These are phyloP conservation scores for Trochalopteron elliotii DNA, from an alignment of 2,113 vertebrate genomes.

Conservation along the genomic window DNA sequence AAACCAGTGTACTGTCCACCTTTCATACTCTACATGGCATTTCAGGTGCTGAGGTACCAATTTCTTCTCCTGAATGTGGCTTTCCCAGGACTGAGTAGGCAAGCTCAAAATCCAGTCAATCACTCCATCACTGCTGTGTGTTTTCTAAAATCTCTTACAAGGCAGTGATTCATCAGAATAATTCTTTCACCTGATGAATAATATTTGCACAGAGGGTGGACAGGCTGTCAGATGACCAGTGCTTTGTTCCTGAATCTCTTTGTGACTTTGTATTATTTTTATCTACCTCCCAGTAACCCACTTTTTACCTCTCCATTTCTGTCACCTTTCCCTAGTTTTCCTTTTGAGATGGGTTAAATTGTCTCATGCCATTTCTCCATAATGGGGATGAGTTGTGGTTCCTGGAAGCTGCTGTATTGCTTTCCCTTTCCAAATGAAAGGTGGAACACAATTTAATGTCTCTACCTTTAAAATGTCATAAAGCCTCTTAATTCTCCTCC, in stretches of 20 bases:
- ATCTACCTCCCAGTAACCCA: background rate
- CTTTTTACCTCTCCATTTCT: background rate
- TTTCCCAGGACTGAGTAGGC: background rate
- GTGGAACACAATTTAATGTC: background rate
- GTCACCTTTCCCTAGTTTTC: background rate
- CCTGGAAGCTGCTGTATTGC: background rate
- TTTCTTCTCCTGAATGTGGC: background rate
- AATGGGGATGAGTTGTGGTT: background rate
- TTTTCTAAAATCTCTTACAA: background rate
- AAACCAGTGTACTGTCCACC: background rate
- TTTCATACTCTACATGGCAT: background rate
- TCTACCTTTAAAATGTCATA: background rate
- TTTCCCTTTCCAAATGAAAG: constrained; percentile 8
- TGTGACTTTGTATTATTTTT: background rate
- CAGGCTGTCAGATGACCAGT: background rate
- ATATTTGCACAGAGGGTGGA: background rate
- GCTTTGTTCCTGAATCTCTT: background rate
- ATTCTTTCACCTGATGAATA: background rate
- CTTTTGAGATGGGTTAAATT: background rate
- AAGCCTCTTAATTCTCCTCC: background rate
- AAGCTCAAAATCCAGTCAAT: background rate
- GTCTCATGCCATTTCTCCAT: background rate
- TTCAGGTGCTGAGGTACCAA: background rate
- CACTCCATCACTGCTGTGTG: background rate
- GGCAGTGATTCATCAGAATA: background rate